A percentile compares a stretch with the other conserved stretches of the same genome.
Evolutionary conservation across 2,797 vertebrate genomes (phyloP).

Genomic region (Megaceryle alcyon): DNA sequence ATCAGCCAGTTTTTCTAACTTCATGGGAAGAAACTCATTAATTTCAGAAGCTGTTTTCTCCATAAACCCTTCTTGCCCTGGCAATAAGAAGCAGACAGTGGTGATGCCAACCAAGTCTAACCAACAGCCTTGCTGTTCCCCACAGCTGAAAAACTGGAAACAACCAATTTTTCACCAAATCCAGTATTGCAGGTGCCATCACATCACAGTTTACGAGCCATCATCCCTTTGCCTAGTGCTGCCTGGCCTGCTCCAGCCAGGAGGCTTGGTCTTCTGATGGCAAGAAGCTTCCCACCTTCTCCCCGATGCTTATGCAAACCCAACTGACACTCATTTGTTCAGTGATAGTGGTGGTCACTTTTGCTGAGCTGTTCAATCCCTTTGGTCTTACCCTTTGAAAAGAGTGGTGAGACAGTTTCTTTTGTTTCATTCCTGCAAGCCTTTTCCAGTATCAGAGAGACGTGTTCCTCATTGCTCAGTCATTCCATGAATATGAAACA

Average conservation of each 20-base stretch:
- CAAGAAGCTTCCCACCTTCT: rapidly evolving
- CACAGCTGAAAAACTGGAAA: neutral
- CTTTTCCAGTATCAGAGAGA: neutral
- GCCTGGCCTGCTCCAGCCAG: neutral
- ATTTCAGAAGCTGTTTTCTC: neutral
- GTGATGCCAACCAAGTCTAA: neutral
- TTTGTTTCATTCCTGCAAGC: neutral
- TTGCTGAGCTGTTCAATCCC: neutral
- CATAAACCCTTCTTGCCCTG: neutral
- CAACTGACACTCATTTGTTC: rapidly evolving
- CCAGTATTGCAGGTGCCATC: rapidly evolving
- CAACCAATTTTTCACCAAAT: rapidly evolving
- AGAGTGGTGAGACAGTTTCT: rapidly evolving
- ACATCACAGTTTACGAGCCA: rapidly evolving
- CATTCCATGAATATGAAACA: neutral
- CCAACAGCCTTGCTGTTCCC: neutral
- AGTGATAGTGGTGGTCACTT: rapidly evolving
- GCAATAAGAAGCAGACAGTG: neutral
- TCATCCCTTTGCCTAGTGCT: neutral
- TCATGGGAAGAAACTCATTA: rapidly evolving
- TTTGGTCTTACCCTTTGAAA: neutral
- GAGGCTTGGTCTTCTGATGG: neutral
- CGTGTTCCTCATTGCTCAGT: neutral
- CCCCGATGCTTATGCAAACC: neutral
- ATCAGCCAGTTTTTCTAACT: neutral